Evolutionary conservation across 1,140 invertebrate species (phyloP), one percentile per base, ranked within the genome.

Genomic region (Zaprionus africanus): DNA sequence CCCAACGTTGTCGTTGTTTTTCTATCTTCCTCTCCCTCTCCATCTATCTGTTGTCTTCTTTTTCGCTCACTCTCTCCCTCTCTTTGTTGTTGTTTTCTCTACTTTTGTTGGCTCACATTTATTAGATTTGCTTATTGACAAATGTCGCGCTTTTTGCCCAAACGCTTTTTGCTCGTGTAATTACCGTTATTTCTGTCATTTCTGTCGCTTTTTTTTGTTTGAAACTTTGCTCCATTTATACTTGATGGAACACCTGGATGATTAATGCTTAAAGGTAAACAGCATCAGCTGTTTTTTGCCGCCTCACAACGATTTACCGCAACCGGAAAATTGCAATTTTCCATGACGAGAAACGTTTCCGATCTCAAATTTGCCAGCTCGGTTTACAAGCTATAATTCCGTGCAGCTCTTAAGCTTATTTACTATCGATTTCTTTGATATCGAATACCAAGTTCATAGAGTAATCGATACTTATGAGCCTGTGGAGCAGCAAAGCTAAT

Each of bases 201-300:
- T 51, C 46, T 51, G 17, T 22, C 19, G 17, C 17, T 22, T 22
- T 49, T 19, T 51, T 49, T 19, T n/a, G 41, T 17, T 24, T 51
- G 9, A 12, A 51, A 24, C 46, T 51, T 51, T 24, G 4, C 19
- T 51, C 46, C n/a, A 51, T 51, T 51, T 24, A 12, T 19, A 22
- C 46, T 24, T 24, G 46, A 51, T 51, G 46, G 46, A 51, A 51
- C 12, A 13, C 19, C 19, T 24, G 19, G 46, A 51, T 51, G 46
- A 51, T 51, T 51, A 51, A 51, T 51, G 46, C 46, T 11, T 12
- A 12, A 5, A 24, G 46, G 19, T 24, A 22, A 49, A 49, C 17
- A 41, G 36, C 17, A 38, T 38, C 24, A 28, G 5, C 5, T 67
- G 28, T 77, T 83, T 83, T 34, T 19, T 49, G 46, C 13, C 46